These are phyloP conservation scores for Siniperca obscura DNA, from an alignment of 2,797 vertebrate genomes.

Conservation along the genomic window DNA sequence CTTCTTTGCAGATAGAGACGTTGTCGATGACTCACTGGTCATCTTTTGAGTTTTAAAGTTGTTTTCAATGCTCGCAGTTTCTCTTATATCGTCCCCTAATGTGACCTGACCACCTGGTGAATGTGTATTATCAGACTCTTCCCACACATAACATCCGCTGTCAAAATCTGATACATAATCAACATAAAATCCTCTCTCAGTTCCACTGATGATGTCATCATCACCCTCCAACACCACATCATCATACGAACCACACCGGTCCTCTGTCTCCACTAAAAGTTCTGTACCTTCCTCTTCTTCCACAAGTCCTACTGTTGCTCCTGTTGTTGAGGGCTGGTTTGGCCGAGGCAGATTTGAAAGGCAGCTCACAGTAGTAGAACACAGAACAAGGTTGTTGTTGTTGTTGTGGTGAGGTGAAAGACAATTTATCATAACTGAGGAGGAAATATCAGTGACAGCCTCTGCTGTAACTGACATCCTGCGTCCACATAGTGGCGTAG, in stretches of 20 bases:
- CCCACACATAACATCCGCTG: conserved; percentile 23
- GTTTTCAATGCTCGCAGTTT: background rate
- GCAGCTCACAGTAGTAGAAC: conserved; percentile 85
- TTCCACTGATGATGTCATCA: conserved; percentile 26
- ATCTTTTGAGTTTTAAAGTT: conserved; percentile 11
- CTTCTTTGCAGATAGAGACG: background rate
- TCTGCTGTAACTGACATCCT: background rate
- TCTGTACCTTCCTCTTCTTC: conserved; percentile 77
- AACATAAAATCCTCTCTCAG: background rate
- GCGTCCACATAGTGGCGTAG: conserved; percentile 42
- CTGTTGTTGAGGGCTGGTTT: conserved; percentile 72
- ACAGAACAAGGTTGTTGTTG: conserved; percentile 78
- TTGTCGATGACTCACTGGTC: background rate
- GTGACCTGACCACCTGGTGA: background rate
- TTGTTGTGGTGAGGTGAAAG: conserved; percentile 17
- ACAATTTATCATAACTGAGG: conserved; percentile 31
- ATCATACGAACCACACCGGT: conserved; percentile 80
- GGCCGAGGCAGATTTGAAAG: conserved; percentile 72
- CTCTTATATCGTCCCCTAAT: background rate
- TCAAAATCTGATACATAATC: conserved; percentile 38
- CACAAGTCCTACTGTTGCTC: conserved; percentile 70
- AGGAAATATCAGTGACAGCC: background rate
- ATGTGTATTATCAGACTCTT: conserved; percentile 10
- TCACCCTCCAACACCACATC: conserved; percentile 70
- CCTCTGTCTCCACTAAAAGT: conserved; percentile 82